Base-by-base conservation (phyloP, 2,113 vertebrate species). In the Anas platyrhynchos region DNA sequence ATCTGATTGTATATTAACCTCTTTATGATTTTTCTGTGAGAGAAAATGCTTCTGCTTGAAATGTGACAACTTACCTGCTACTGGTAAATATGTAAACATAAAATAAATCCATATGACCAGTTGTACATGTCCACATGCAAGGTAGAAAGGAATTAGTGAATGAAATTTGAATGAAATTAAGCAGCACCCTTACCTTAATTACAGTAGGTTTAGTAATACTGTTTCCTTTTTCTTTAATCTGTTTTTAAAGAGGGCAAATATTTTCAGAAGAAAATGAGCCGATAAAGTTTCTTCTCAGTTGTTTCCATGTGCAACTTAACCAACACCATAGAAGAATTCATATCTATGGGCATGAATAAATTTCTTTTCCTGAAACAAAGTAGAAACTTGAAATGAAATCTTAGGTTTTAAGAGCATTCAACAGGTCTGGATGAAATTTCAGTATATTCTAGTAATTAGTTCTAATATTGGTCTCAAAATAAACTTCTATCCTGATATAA, bases 321-420 rank as follows among this genome's bases (percentile, higher is more conserved):
- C 1, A 11, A 13, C 32, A 83, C 23, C 0, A 0, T 13, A 48
- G 20, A 8, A 16, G 31, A 92, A 69, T 1, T 36, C 7, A 62
- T 62, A 91, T 76, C 29, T 79, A 16, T 20, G 18, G 4, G 3
- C 7, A 34, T n/a, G 6, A 89, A 16, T 2, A 48, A 8, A 20
- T 13, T 1, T 36, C 41, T 91, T 77, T 90, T 62, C 32, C 52
- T 72, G 23, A 5, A 76, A 80, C 29, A 6, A 92, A 86, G 36
- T n/a, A 5, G 9, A 81, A 91, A 77, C 31, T 29, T 79, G 13
- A 87, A 86, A 65, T 27, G 16, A 79, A 88, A 82, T 56, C 27
- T 65, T 32, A 52, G 5, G 2, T 82, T 48, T 82, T 41, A 46
- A 68, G 41, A 68, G 11, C 3, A 94, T n/a, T 13, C 23, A 56